Base-by-base conservation (phyloP, 2,888 invertebrate genomes). In the Drosophila meridiana region DNA sequence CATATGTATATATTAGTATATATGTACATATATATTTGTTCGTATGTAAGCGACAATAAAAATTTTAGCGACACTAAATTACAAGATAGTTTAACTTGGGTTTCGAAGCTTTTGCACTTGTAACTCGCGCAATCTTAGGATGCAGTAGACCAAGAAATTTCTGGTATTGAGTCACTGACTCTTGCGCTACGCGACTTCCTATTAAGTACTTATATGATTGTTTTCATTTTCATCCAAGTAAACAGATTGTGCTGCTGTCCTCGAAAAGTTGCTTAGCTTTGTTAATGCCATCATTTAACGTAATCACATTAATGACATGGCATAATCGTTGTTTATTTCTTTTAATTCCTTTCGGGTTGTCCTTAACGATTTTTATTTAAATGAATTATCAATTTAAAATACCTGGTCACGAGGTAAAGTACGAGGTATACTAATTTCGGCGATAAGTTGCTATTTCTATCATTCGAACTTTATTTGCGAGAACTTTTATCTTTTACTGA, bases 81-180 rank as follows among this genome's bases (percentile, higher is more conserved):
- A 70, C 81, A 63, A 77, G 66, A 79, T 57, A 61, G 45, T 70
- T 63, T 62, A 67, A 55, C 52, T 58, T 58, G 69, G 36, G 62
- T 42, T 45, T 58, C 58, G 86, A 87, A 78, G 73, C 61, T 64
- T 82, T 79, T 82, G 73, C 75, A 76, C 70, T 75, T 80, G 74
- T 63, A 66, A 75, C 73, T 73, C 73, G 58, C 50, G 52, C 65
- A 84, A 76, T 87, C 65, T 76, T 69, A 32, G 36, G 52, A 69
- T 60, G 59, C 82, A 89, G 43, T 69, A 78, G 83, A 83, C 74
- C 89, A 75, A 69, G 55, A 74, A 80, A 84, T 78, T 84, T 88
- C 78, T 83, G 81, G 75, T 90, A 80, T 88, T 83, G 83, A 87
- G 87, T 89, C 87, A 89, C 86, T 87, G 79, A 79, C 82, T 78